A percentile compares a stretch with the other conserved stretches of the same genome.
phyloP scores from a whole-genome alignment of 2,113 vertebrate species.

The Plecotus auritus region DNA sequence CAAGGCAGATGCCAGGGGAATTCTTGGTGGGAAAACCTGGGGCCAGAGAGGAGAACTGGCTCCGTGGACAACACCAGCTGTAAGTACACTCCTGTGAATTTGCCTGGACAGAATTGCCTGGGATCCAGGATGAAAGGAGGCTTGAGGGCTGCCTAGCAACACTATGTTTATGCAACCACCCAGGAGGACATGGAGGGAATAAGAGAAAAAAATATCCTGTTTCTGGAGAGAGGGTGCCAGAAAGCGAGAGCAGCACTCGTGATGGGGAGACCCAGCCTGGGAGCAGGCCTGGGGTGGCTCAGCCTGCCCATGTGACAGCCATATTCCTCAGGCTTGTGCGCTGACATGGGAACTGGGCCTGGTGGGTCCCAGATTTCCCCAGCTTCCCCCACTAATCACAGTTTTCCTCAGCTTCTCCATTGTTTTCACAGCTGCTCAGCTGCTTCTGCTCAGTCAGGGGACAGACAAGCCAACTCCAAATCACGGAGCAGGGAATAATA shows the following conservation, averaged over 20 bases:
- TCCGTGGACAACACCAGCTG: background rate
- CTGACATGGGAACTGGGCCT: slow-evolving; percentile 76
- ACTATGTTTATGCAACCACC: slow-evolving; percentile 61
- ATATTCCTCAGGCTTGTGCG: slow-evolving; percentile 70
- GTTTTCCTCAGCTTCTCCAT: slow-evolving; percentile 57
- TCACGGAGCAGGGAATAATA: slow-evolving; percentile 49
- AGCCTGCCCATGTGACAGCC: slow-evolving; percentile 70
- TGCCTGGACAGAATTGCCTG: slow-evolving; percentile 33
- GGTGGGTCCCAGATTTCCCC: slow-evolving; percentile 70
- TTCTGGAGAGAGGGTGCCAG: slow-evolving; percentile 66
- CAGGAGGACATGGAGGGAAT: slow-evolving; percentile 55
- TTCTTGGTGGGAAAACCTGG: background rate
- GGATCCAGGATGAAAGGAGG: slow-evolving; percentile 66
- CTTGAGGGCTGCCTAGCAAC: slow-evolving; percentile 60
- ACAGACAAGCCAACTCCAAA: slow-evolving; percentile 63
- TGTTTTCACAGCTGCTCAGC: slow-evolving; percentile 79
- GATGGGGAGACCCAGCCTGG: slow-evolving; percentile 66
- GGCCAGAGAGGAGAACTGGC: background rate
- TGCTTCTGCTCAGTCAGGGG: slow-evolving; percentile 60
- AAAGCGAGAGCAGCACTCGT: slow-evolving; percentile 50
- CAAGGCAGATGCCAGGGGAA: background rate
- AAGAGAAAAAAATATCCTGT: slow-evolving; percentile 34
- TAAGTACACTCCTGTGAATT: background rate
- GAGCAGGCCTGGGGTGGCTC: slow-evolving; percentile 57
- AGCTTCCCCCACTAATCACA: slow-evolving; percentile 75